Evolutionary conservation across 2,797 vertebrate genomes (phyloP), one percentile per base, ranked within the genome.

Genomic region (Brachyrhaphis roseni): DNA sequence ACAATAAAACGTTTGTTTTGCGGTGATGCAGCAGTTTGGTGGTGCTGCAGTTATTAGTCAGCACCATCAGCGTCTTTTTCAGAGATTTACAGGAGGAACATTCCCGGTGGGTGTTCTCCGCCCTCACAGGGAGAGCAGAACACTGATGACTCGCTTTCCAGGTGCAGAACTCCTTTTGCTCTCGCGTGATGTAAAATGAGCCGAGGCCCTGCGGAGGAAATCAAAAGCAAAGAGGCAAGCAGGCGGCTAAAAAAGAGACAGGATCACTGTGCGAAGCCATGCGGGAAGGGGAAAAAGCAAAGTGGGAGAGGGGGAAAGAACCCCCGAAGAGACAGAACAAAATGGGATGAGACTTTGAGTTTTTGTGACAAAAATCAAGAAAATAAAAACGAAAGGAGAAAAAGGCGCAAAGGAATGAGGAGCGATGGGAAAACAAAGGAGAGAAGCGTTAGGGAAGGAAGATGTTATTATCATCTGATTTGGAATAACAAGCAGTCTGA

Each of bases 251-350:
- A 55, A 80, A 55, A 66, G 47, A 82, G 43, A 78, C 18, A 26
- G 74, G 31, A 26, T 46, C 36, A 64, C 18, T 1, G 59, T 5
- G 34, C 8, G 1, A 36, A 36, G 15, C 4, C 13, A 26, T 41
- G 8, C 23, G 11, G 10, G 0, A 26, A 46, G 16, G 34, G 20
- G 18, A 39, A 39, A 39, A 66, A 73, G 47, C 10, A 7, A 4
- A 18, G 41, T n/a, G 12, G 46, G 34, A 51, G 57, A 18, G 28
- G 31, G 31, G 5, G 11, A 18, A 3, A 18, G 11, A 62, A 1
- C 49, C 49, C 47, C 47, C 20, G 72, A 84, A 78, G 79, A 85
- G 78, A 80, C 72, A 23, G 74, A 85, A 87, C 43, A 82, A 57
- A 86, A 87, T 84, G 55, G 55, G 77, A 36, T 20, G 34, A 20